phyloP scores from a whole-genome alignment of 1,140 invertebrate species.

The Neuroterus valhalla region DNA sequence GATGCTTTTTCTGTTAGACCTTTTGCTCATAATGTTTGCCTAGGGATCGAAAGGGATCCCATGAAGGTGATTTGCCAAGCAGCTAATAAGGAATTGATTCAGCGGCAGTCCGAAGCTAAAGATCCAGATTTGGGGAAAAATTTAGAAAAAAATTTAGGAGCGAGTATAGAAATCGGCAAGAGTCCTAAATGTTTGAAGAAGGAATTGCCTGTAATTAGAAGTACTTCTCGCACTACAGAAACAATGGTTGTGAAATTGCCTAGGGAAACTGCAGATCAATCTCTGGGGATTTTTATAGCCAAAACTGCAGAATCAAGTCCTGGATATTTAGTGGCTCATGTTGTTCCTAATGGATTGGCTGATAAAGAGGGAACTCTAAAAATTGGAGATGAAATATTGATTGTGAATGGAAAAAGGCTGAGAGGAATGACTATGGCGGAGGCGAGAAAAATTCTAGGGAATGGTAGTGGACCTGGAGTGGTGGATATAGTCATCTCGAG shows the following conservation, averaged over 20 bases:
- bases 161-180: slow-evolving; percentile 64
- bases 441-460: slow-evolving; percentile 82
- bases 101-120: neutral
- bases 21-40: slow-evolving; percentile 43
- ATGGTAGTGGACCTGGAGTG: slow-evolving; percentile 77
- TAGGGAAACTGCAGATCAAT: slow-evolving; percentile 80
- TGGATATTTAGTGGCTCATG: slow-evolving; percentile 89
- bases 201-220: slow-evolving; percentile 73
- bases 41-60: slow-evolving; percentile 53
- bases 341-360: slow-evolving; percentile 86
- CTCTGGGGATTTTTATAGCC: slow-evolving; percentile 89
- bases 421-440: slow-evolving; percentile 85
- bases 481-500: slow-evolving; percentile 85
- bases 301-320: slow-evolving; percentile 83
- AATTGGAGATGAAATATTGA: slow-evolving; percentile 88
- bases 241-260: slow-evolving; percentile 82
- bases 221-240: slow-evolving; percentile 71
- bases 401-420: slow-evolving; percentile 86
- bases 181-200: neutral
- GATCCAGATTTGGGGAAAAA: slow-evolving; percentile 21
- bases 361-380: slow-evolving; percentile 85
- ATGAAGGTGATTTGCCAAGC: slow-evolving; percentile 31
- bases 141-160: slow-evolving; percentile 52
- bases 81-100: slow-evolving; percentile 29
- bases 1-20: slow-evolving; percentile 31